phyloP scores from a whole-genome alignment of 2,888 invertebrate genomes.

The Plebejus melissa region DNA sequence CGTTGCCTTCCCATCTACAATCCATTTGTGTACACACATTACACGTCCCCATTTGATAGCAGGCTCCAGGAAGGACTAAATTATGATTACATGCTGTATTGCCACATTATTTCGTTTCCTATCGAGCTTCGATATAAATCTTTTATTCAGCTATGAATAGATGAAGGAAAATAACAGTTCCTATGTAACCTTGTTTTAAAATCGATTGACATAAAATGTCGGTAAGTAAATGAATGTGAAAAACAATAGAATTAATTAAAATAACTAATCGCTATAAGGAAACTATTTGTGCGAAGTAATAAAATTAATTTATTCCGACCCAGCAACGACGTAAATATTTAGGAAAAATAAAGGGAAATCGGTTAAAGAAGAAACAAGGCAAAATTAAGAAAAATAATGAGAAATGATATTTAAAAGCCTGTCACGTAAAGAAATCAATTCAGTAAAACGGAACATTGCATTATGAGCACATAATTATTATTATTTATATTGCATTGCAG shows the following conservation, averaged over 20 bases:
- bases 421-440: background rate
- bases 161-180: background rate
- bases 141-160: background rate
- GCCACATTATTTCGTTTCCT: background rate
- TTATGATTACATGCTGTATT: constrained; percentile 16
- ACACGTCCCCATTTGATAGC: constrained; percentile 20
- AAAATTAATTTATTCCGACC: background rate
- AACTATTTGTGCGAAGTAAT: background rate
- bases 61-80: constrained; percentile 22
- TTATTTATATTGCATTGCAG: too few species aligned
- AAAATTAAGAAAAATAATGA: background rate
- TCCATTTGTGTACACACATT: constrained; percentile 26
- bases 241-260: too few species aligned
- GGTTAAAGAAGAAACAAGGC: background rate
- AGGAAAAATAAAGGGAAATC: background rate
- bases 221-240: background rate
- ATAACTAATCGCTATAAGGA: background rate
- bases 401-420: background rate
- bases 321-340: background rate
- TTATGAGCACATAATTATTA: background rate
- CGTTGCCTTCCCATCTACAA: constrained; percentile 15
- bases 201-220: background rate
- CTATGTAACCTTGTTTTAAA: background rate
- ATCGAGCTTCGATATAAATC: background rate
- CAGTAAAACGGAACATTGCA: constrained; percentile 2